Base-by-base conservation (phyloP, 2,113 vertebrate genomes). In the Gobiocypris rarus region DNA sequence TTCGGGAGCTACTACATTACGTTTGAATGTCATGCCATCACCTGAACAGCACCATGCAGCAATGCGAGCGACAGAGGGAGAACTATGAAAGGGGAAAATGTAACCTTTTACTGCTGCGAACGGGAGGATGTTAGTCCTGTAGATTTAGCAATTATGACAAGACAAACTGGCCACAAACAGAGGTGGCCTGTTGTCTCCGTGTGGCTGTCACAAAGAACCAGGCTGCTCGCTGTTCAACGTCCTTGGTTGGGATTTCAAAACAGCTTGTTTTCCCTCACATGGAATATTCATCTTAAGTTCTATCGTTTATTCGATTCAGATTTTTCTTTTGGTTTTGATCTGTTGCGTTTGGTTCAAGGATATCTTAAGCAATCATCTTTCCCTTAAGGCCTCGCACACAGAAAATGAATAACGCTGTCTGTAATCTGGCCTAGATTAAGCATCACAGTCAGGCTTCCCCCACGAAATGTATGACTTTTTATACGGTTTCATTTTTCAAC, bases 371-470 rank as follows among this genome's bases (percentile, higher is more conserved):
- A 26, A 80, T 52, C 52, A n/a, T 38, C 34, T 54, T 54, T 79
- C 71, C 69, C 81, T 79, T 82, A 59, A 31, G 48, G 84, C 43
- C 69, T 88, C 43, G 83, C 61, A 73, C 50, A 24, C 85, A 87
- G 54, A 78, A 85, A 88, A 71, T 81, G 85, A 81, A 71, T 48
- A 81, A 52, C 79, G 43, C 65, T 73, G 81, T 85, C 56, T 82
- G 70, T 86, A 88, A 90, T 90, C 89, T 92, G 89, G 70, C 88
- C 86, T 90, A 91, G 91, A 91, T 93, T 92, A 91, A 86, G 80
- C 67, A 75, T 86, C 83, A 83, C 88, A 87, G 81, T 76, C 86
- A 86, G 85, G 83, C 79, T 86, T 86, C 75, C 84, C 83, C 86
- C 82, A 80, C 58, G 75, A 80, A 77, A 86, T 15, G 38, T 85